Evolutionary conservation across 2,797 vertebrate genomes (phyloP).

Genomic region (Petrocephalus sullivani): DNA sequence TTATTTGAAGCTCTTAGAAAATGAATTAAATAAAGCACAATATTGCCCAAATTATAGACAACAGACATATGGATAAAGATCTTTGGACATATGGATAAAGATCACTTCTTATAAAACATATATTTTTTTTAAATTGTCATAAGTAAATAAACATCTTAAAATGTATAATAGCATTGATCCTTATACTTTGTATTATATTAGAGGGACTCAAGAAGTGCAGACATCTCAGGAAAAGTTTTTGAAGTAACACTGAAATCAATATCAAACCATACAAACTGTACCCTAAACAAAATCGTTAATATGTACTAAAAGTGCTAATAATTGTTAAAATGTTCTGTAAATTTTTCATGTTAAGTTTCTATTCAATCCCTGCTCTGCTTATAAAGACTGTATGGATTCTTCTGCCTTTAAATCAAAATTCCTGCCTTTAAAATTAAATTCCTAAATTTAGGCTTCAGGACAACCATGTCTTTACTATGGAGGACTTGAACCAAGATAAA

Average conservation of each 20-base stretch:
- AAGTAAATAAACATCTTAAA: background rate
- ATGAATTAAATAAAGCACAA: constrained; percentile 5
- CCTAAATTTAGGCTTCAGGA: background rate
- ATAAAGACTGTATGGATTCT: background rate
- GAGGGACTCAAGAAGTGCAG: background rate
- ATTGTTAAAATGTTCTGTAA: background rate
- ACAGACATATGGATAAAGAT: background rate
- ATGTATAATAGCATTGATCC: background rate
- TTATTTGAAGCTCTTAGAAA: background rate
- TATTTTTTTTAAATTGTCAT: background rate
- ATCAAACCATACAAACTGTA: background rate
- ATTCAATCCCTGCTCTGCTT: background rate
- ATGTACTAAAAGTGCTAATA: background rate
- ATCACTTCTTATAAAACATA: background rate
- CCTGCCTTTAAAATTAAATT: no score
- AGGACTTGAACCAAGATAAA: background rate
- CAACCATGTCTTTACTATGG: background rate
- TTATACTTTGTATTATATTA: background rate
- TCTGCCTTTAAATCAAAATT: background rate
- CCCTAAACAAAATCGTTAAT: background rate
- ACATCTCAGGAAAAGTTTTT: background rate
- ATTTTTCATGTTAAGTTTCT: background rate
- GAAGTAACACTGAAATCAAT: background rate
- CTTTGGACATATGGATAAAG: background rate
- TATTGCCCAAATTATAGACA: background rate